Evolutionary conservation across 1,140 invertebrate genomes (phyloP), one percentile per base, ranked within the genome.

Genomic region (Eubasilissa regina): DNA sequence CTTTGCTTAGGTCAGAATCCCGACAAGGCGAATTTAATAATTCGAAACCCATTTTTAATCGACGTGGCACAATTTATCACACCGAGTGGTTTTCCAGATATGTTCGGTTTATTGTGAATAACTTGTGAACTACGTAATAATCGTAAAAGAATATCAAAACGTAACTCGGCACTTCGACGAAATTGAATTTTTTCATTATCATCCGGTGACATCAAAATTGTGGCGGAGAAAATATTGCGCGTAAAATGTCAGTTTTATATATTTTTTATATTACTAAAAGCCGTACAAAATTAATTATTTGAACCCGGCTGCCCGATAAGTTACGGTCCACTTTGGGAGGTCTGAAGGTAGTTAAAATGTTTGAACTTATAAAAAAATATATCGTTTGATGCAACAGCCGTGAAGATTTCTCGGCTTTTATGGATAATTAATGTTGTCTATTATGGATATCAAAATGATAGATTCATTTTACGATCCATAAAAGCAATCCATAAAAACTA

Each of bases 181-280:
- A 73, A 73, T 73, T 73, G 48, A 73, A 73, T 55, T 73, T 70
- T 73, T 73, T 73, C 21, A 73, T 73, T 73, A 25, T 55, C 19
- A 55, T 51, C 68, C 51, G 47, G 47, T 73, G 68, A 73, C 48
- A 35, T 73, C 48, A 73, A 73, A 73, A 73, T 73, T 73, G 25
- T 73, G 48, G 15, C 11, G 35, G 66, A 7, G 3, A n/a, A 55
- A 25, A 53, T 17, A 53, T 55, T 25, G 19, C 15, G 19, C 47
- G 19, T 53, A 73, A 73, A 70, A 73, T n/a, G 3, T 19, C 0
- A 51, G 19, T 73, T 73, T 73, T 53, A 73, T 73, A 73, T 21
- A 66, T 68, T n/a, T 55, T 73, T 73, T 73, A 25, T 72, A 70
- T 17, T 70, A 48, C 13, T 8, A 11, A 35, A 48, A 48, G 66